Evolutionary conservation across 2,888 invertebrate genomes (phyloP).

Genomic region (Watsonalla cultraria): DNA sequence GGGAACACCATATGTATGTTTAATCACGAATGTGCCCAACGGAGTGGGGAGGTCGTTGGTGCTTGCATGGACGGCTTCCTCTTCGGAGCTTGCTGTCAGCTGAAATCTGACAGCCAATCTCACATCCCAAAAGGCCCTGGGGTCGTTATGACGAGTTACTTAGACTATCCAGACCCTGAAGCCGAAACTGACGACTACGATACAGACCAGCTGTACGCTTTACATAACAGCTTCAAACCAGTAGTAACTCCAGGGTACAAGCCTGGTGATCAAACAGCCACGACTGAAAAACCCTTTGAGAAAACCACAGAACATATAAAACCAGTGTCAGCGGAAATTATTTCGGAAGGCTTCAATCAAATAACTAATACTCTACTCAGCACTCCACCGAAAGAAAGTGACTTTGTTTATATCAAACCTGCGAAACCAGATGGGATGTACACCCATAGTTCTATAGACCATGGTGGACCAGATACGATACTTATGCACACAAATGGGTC

Average conservation of each 20-base stretch:
- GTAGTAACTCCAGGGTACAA: slow-evolving; percentile 69
- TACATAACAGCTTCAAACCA: slow-evolving; percentile 70
- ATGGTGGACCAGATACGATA: slow-evolving; percentile 81
- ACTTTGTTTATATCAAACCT: slow-evolving; percentile 45
- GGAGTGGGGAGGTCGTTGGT: slow-evolving; percentile 89
- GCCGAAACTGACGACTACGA: slow-evolving; percentile 61
- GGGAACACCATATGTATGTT: slow-evolving; percentile 94
- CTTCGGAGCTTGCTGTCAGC: slow-evolving; percentile 94
- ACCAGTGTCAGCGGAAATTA: slow-evolving; percentile 54
- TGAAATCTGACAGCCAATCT: slow-evolving; percentile 72
- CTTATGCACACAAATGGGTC: slow-evolving; percentile 78
- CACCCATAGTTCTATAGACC: slow-evolving; percentile 78
- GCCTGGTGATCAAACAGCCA: slow-evolving; percentile 43
- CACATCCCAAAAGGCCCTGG: slow-evolving; percentile 73
- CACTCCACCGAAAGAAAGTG: slow-evolving; percentile 65
- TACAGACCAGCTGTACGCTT: slow-evolving; percentile 57
- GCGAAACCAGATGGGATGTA: slow-evolving; percentile 49
- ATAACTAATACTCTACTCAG: slow-evolving; percentile 74
- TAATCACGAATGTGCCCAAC: slow-evolving; percentile 90
- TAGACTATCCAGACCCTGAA: slow-evolving; percentile 65
- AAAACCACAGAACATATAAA: slow-evolving; percentile 54
- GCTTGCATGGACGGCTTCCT: slow-evolving; percentile 95
- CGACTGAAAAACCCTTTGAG: slow-evolving; percentile 40
- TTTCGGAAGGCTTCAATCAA: slow-evolving; percentile 77
- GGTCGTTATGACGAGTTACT: slow-evolving; percentile 67